phyloP scores from a whole-genome alignment of 2,113 vertebrate species.

The Brachionichthys hirsutus region DNA sequence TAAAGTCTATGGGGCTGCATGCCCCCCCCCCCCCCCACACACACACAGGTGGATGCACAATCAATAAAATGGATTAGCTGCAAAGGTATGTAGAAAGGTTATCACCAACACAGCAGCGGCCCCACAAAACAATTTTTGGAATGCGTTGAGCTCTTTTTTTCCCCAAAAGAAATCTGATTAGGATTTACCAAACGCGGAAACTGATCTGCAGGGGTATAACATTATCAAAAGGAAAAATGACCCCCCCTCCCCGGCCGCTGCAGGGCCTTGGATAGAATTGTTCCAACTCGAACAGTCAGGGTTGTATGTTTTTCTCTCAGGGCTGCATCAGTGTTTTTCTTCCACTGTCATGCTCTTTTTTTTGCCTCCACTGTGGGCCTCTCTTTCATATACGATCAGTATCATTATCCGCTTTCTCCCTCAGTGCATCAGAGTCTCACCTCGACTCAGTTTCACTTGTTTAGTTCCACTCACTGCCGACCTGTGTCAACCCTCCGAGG shows the following conservation, averaged over 20 bases:
- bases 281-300: conserved; percentile 18
- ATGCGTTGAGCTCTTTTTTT: conserved; percentile 66
- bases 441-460: conserved; percentile 56
- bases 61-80: conserved; percentile 80
- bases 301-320: conserved; percentile 19
- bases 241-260: conserved; percentile 15
- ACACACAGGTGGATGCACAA: conserved; percentile 68
- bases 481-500: conserved; percentile 59
- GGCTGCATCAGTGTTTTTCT: conserved; percentile 47
- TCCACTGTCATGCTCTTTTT: conserved; percentile 30
- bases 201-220: conserved; percentile 60
- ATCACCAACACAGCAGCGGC: conserved; percentile 62
- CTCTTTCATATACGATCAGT: conserved; percentile 1
- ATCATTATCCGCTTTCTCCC: conserved; percentile 32
- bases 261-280: neutral
- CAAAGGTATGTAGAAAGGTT: conserved; percentile 77
- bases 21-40: too few species aligned
- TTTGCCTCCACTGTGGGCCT: conserved; percentile 5
- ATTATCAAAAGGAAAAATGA: conserved; percentile 54
- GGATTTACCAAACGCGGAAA: conserved; percentile 54
- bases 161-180: conserved; percentile 68
- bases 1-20: conserved; percentile 52
- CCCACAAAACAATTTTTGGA: conserved; percentile 70
- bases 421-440: conserved; percentile 43
- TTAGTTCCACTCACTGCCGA: conserved; percentile 50